Evolutionary conservation across 2,797 vertebrate species (phyloP).

Genomic region (Helicolenus hilgendorfi): DNA sequence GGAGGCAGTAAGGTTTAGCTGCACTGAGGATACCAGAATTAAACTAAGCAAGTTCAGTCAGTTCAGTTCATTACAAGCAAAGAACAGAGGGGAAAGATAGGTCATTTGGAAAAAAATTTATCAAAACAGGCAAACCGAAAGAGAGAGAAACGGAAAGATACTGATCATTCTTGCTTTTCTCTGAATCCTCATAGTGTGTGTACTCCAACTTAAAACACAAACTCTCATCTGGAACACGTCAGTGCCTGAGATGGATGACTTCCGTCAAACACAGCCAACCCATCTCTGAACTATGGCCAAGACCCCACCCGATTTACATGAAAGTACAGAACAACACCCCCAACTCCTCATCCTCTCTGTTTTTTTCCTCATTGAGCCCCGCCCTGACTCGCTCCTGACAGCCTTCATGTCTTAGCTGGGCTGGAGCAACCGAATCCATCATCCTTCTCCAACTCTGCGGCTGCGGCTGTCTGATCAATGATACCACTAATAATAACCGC

Average conservation of each 20-base stretch:
- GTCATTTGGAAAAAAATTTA: neutral
- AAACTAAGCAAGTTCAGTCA: neutral
- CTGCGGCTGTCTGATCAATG: constrained; percentile 89
- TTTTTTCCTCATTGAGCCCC: neutral
- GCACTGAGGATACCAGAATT: neutral
- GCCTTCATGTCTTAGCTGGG: constrained; percentile 73
- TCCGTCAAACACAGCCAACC: constrained; percentile 45
- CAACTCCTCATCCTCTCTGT: constrained; percentile 2
- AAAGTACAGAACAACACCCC: constrained; percentile 27
- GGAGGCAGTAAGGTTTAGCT: neutral
- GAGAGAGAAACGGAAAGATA: constrained; percentile 24
- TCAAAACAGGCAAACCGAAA: constrained; percentile 18
- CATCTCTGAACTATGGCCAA: constrained; percentile 52
- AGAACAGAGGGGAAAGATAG: constrained; percentile 1
- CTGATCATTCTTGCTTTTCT: neutral
- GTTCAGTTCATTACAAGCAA: neutral
- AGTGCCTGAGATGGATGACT: constrained; percentile 48
- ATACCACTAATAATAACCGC: constrained; percentile 92
- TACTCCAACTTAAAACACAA: constrained; percentile 35
- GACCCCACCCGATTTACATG: constrained; percentile 54
- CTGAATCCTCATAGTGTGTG: neutral
- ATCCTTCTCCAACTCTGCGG: constrained; percentile 78
- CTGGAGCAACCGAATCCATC: constrained; percentile 84
- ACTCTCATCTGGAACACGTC: constrained; percentile 40
- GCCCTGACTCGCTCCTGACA: constrained; percentile 62